These are phyloP conservation scores for Mimas tiliae DNA, from an alignment of 2,888 invertebrate species.

Conservation along the genomic window DNA sequence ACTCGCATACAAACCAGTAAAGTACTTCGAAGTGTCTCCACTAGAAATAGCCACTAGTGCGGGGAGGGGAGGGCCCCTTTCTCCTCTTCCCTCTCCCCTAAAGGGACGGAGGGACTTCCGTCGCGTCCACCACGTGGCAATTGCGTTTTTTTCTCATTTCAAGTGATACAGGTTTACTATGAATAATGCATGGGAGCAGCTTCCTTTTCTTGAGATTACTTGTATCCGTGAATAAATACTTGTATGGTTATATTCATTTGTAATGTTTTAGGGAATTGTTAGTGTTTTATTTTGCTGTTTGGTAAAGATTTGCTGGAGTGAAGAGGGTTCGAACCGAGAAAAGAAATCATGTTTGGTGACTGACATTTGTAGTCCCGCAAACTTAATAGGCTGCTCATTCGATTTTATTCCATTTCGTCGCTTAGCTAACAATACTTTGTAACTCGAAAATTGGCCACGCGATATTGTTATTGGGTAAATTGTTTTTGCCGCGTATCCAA, in stretches of 20 bases:
- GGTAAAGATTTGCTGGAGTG: background rate
- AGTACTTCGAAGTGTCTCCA: slow-evolving; percentile 30
- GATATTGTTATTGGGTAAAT: no score
- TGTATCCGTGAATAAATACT: background rate
- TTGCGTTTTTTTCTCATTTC: slow-evolving; percentile 27
- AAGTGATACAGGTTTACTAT: slow-evolving; percentile 26
- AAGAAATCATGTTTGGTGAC: no score
- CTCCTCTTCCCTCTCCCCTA: background rate
- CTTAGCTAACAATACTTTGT: no score
- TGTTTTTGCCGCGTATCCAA: no score
- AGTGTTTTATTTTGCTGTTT: background rate
- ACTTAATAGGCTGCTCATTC: no score
- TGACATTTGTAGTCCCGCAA: no score
- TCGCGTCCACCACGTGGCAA: slow-evolving; percentile 27
- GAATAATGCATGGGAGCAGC: slow-evolving; percentile 24
- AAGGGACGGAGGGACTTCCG: slow-evolving; percentile 8
- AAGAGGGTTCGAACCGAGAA: no score
- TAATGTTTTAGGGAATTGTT: background rate
- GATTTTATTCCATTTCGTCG: no score
- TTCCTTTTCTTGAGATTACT: slow-evolving; percentile 9
- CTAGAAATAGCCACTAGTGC: slow-evolving; percentile 29
- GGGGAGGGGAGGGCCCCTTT: background rate
- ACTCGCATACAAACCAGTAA: slow-evolving; percentile 27
- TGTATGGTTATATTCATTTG: background rate
- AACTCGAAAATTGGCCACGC: no score